Evolutionary conservation across 2,113 vertebrate species (phyloP), one percentile per base, ranked within the genome.

Genomic region (Odobenus rosmarus): DNA sequence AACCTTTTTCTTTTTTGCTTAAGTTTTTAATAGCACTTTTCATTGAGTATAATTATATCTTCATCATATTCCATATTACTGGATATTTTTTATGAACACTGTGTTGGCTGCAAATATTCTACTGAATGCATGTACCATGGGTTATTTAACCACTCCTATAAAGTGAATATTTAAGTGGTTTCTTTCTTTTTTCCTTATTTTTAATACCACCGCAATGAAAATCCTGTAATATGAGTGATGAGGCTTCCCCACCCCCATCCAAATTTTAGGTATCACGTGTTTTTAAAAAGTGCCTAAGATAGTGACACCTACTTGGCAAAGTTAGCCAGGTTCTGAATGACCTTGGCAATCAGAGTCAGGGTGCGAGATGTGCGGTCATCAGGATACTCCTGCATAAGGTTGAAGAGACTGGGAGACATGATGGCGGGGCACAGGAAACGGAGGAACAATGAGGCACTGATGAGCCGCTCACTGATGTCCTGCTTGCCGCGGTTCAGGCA

Each of bases 281-380:
- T 86, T 86, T 87, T 7, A 57, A 64, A 72, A 94, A 80, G n/a
- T 36, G 21, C 28, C 36, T 42, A 67, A 5, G 49, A 59, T 31
- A 71, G 71, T 42, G 93, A 24, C 92, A 99, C 99, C 59, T 99
- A 99, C 99, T 99, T 99, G 84, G 99, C 98, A 97, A 99, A 99
- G 98, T 99, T 99, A 98, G 99, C 99, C 36, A 99, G 99, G 97
- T 99, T 99, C 99, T 99, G 99, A 98, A 99, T 99, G 98, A 99
- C 99, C 97, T 99, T 99, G 90, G 99, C 99, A 49, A 99, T 99
- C 77, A 99, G 99, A 0, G 99, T 99, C 90, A 99, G 99, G 0
- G 99, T 99, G 10, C 99, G 99, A 13, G 99, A 99, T 0, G 99
- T 99, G 21, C 99, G 99, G 98, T 99, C 99, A 3, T 99, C 99